These are phyloP conservation scores for Grammomys surdaster DNA, from an alignment of 2,113 vertebrate genomes.

Conservation along the genomic window DNA sequence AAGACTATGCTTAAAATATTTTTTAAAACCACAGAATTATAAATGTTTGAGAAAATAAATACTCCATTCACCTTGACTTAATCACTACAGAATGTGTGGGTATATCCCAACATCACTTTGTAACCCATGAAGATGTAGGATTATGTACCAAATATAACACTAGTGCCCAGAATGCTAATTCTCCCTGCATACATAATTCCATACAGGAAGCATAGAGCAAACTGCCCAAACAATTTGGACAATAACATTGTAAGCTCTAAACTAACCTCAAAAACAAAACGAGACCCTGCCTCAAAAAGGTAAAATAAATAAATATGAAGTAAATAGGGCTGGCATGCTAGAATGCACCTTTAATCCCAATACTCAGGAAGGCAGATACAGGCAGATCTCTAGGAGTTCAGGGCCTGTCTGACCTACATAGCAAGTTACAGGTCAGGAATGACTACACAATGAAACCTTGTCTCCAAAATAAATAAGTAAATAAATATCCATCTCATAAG, in stretches of 20 bases:
- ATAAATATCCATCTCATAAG: neutral
- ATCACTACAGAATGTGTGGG: neutral
- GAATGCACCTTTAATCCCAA: neutral
- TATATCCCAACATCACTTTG: neutral
- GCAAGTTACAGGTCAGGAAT: neutral
- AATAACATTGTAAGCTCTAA: neutral
- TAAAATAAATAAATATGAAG: neutral
- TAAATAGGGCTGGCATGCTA: neutral
- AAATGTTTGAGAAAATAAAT: neutral
- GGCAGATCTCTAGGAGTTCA: neutral
- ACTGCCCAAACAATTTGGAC: neutral
- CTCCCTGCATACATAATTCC: neutral
- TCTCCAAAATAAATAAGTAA: neutral
- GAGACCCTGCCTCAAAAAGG: neutral
- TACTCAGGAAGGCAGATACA: neutral
- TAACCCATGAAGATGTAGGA: neutral
- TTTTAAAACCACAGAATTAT: neutral
- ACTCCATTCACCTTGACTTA: neutral
- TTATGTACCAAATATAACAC: neutral
- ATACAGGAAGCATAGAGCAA: neutral
- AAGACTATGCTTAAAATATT: neutral
- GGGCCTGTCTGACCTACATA: neutral
- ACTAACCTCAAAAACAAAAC: neutral
- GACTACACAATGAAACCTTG: neutral
- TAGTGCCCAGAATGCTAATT: neutral